Evolutionary conservation across 1,140 invertebrate species (phyloP).

Genomic region (Panagrolaimus sp.): DNA sequence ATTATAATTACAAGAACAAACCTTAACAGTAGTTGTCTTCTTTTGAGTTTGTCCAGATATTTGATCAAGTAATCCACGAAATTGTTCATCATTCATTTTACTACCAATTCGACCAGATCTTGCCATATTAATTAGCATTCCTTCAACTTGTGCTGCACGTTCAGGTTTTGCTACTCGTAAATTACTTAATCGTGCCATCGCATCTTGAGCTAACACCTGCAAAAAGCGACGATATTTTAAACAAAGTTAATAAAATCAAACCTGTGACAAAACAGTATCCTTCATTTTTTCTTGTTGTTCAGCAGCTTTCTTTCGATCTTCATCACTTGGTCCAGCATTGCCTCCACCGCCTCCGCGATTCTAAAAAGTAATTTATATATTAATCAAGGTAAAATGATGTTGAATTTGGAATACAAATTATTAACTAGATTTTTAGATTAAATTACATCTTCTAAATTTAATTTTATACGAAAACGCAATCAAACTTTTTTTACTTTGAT

Average conservation of each 20-base stretch:
- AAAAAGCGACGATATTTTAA: not conserved
- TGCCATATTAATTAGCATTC: slow-evolving; percentile 85
- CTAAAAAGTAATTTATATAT: not conserved
- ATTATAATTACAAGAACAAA: not conserved
- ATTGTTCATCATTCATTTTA: slow-evolving; percentile 54
- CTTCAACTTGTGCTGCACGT: slow-evolving; percentile 84
- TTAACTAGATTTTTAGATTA: no score
- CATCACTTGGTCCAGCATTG: not conserved
- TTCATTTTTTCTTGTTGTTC: slow-evolving; percentile 23
- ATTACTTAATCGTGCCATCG: slow-evolving; percentile 69
- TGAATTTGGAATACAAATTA: not conserved
- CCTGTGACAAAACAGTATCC: slow-evolving; percentile 30
- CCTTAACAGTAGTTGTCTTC: slow-evolving; percentile 37
- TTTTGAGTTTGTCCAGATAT: slow-evolving; percentile 29
- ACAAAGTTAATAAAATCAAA: not conserved
- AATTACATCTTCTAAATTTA: no score
- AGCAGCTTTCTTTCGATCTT: not conserved
- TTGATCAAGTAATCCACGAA: slow-evolving; percentile 23
- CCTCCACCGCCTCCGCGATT: not conserved
- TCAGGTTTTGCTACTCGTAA: slow-evolving; percentile 85
- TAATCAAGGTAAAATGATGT: not conserved
- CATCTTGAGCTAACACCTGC: slow-evolving; percentile 34
- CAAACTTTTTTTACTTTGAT: no score
- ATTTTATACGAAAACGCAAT: no score
- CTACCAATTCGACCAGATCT: slow-evolving; percentile 64